Evolutionary conservation across 2,888 invertebrate species (phyloP), one percentile per base, ranked within the genome.

Genomic region (Drosophila mayaguana): DNA sequence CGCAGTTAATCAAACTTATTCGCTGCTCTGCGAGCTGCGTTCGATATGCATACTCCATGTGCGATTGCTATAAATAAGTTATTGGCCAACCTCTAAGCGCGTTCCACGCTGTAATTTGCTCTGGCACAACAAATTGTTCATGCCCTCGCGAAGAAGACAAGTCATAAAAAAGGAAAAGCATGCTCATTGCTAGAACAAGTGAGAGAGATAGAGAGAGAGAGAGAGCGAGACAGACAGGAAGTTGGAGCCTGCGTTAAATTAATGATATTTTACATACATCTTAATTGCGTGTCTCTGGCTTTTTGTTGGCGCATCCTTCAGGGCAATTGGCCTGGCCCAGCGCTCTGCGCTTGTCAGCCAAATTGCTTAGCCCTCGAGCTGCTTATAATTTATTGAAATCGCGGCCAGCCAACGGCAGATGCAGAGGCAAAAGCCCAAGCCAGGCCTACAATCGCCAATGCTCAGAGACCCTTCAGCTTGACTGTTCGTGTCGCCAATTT

Each of bases 351-450:
- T 56, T 71, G 87, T 78, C 81, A 72, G 65, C 67, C 66, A 75
- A 75, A 74, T 72, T 81, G 80, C 74, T 88, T 83, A 85, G 85
- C 75, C 83, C 75, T 68, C 62, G 65, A 76, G 81, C 80, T 78
- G 74, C 68, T 81, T 86, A 86, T 81, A 83, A 86, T 88, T 88
- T 88, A 88, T 85, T 88, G 86, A 88, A 88, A 81, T 68, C 80
- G 72, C 50, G 68, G 43, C 22, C 54, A 61, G 34, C 62, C 53
- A 43, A 12, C 42, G 20, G 43, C 43, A 56, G 60, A 3, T 7
- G 43, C 43, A 56, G 60, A 3, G 14, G 43, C 43, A 45, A 28
- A 2, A 22, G 22, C 22, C 36, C 22, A n/a, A 46, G 18, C 38
- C 50, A 42, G 42, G 59, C 45, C 65, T 51, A 46, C 50, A 53